These are phyloP conservation scores for Phataginus tricuspis DNA, from an alignment of 2,797 vertebrate species.

Conservation along the genomic window DNA sequence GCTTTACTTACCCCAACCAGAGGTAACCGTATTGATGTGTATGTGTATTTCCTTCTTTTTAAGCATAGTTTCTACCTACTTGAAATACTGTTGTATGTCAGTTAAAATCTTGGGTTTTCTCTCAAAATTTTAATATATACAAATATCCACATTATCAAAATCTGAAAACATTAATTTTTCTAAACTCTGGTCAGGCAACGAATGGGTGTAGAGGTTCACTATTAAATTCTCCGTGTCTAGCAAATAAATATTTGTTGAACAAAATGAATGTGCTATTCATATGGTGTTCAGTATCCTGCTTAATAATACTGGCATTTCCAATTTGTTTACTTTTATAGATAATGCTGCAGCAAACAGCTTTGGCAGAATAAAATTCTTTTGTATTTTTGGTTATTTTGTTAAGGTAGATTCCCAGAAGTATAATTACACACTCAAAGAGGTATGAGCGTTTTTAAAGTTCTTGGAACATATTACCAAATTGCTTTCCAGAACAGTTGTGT, in stretches of 20 bases:
- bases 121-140: neutral
- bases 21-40: neutral
- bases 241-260: neutral
- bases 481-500: constrained; percentile 54
- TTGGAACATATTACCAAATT: constrained; percentile 51
- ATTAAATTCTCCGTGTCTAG: neutral
- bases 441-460: constrained; percentile 52
- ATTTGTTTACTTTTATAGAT: neutral
- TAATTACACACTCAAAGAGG: constrained; percentile 39
- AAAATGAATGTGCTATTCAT: constrained; percentile 12
- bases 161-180: neutral
- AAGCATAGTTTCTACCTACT: neutral
- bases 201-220: neutral
- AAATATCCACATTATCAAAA: neutral
- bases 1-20: neutral
- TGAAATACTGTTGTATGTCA: neutral
- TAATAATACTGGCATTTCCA: neutral
- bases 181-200: neutral
- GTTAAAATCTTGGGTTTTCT: constrained; percentile 16
- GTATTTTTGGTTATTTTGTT: constrained; percentile 57
- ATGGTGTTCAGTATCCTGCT: neutral
- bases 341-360: constrained; percentile 7
- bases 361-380: neutral
- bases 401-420: constrained; percentile 41
- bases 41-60: neutral